Conservation (phyloP, 1,140 invertebrate genomes). For the Coptotermes formosanus region DNA sequence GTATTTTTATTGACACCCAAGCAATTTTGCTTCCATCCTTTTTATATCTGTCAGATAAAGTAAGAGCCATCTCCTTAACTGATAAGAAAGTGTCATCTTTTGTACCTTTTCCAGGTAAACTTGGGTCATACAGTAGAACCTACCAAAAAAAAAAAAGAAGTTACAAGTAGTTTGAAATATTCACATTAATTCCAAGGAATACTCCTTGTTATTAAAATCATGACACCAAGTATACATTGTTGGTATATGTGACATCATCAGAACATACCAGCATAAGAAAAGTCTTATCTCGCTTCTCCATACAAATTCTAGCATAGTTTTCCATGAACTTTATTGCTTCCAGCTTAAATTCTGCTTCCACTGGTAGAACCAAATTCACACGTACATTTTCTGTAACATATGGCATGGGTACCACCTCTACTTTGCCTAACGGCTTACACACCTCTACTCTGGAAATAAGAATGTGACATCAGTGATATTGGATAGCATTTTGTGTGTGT, state of each 20-base stretch:
- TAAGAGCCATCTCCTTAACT: constrained; percentile 61
- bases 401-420: constrained; percentile 82
- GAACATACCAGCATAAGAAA: constrained; percentile 61
- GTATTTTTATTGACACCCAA: constrained; percentile 68
- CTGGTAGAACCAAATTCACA: constrained; percentile 71
- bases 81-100: constrained; percentile 60
- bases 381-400: constrained; percentile 88
- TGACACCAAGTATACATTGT: not conserved
- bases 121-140: constrained; percentile 58
- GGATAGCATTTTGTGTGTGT: too few relatives aligned
- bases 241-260: not conserved
- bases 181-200: not conserved
- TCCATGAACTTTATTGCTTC: constrained; percentile 64
- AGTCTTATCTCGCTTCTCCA: constrained; percentile 75
- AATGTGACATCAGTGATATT: too few relatives aligned
- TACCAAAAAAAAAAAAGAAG: constrained; percentile 46
- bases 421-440: constrained; percentile 75
- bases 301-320: constrained; percentile 66
- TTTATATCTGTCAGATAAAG: constrained; percentile 65
- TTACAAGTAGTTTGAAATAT: not conserved
- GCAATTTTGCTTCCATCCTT: constrained; percentile 66
- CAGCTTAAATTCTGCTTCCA: constrained; percentile 53
- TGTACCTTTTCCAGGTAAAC: constrained; percentile 61
- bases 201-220: not conserved
- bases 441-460: constrained; percentile 58